Conservation (phyloP, 1,140 invertebrate genomes). For the Brachionus koreanus region DNA sequence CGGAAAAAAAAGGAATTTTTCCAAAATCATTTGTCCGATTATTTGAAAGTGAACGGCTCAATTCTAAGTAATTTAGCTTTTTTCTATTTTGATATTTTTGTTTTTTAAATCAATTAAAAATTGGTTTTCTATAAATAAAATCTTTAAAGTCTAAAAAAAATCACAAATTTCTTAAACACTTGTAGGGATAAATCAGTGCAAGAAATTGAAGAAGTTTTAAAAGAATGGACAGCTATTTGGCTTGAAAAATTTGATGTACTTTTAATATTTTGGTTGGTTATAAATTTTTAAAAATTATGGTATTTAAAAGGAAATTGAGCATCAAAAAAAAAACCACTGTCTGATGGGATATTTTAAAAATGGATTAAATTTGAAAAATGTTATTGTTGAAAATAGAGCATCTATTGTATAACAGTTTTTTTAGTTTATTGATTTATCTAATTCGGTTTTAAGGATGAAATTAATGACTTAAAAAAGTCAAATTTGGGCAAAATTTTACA, state of each 20-base stretch:
- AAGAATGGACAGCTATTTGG: slow-evolving; percentile 31
- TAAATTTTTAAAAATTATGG: neutral
- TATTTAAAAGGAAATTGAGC: slow-evolving; percentile 24
- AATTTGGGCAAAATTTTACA: slow-evolving; percentile 36
- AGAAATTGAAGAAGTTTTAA: slow-evolving; percentile 30
- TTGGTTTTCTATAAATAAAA: neutral
- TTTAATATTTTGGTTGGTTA: neutral
- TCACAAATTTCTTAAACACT: neutral
- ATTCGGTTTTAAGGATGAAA: slow-evolving; percentile 19
- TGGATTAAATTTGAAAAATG: slow-evolving; percentile 26
- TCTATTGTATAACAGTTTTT: slow-evolving; percentile 3
- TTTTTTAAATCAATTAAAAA: neutral
- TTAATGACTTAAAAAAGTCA: slow-evolving; percentile 41
- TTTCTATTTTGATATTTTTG: neutral
- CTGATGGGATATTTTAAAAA: slow-evolving; percentile 38
- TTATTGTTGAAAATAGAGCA: slow-evolving; percentile 39
- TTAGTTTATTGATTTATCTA: neutral
- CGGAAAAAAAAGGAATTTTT: slow-evolving; percentile 25
- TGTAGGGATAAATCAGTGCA: neutral
- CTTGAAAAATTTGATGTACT: slow-evolving; percentile 31
- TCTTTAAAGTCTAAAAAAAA: neutral
- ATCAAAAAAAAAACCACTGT: slow-evolving; percentile 30
- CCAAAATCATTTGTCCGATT: neutral
- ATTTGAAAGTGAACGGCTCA: neutral
- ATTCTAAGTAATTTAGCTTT: neutral